Conservation (phyloP, 2,888 invertebrate species). For the Heteropelma amictum region DNA sequence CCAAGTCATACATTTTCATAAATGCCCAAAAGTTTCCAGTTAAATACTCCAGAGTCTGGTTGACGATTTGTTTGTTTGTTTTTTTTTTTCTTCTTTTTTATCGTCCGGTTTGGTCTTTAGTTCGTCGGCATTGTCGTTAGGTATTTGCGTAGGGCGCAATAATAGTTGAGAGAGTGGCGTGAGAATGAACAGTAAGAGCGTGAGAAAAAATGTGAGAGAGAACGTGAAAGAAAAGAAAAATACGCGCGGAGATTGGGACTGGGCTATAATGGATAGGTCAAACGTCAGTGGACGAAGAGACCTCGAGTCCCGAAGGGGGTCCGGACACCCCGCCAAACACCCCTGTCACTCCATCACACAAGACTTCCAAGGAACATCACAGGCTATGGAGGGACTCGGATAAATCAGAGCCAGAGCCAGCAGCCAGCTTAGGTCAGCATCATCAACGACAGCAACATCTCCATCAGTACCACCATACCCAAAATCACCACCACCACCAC, state of each 20-base stretch:
- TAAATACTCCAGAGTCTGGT: constrained; percentile 68
- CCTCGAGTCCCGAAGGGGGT: constrained; percentile 73
- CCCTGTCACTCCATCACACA: constrained; percentile 75
- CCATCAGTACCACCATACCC: constrained; percentile 68
- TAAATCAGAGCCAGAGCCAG: constrained; percentile 69
- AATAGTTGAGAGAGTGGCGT: constrained; percentile 70
- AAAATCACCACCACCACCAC: constrained; percentile 80
- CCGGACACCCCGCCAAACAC: constrained; percentile 77
- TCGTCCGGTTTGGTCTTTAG: constrained; percentile 70
- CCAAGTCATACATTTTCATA: no score
- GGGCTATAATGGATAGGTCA: constrained; percentile 78
- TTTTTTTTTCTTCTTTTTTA: constrained; percentile 54
- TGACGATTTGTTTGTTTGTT: constrained; percentile 66
- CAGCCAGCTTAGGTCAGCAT: constrained; percentile 77
- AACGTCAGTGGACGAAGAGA: constrained; percentile 75
- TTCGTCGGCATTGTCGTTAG: constrained; percentile 76
- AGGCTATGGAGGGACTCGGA: constrained; percentile 73
- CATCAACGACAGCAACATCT: constrained; percentile 74
- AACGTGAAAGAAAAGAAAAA: constrained; percentile 44
- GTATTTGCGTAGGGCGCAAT: constrained; percentile 75
- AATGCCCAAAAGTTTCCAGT: no score
- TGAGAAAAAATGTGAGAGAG: constrained; percentile 56
- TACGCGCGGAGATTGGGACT: constrained; percentile 75
- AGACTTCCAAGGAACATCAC: constrained; percentile 71
- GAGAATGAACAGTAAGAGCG: constrained; percentile 59